These are phyloP conservation scores for Kuschelorhynchus macadamiae DNA, from an alignment of 2,888 invertebrate species.

Conservation along the genomic window DNA sequence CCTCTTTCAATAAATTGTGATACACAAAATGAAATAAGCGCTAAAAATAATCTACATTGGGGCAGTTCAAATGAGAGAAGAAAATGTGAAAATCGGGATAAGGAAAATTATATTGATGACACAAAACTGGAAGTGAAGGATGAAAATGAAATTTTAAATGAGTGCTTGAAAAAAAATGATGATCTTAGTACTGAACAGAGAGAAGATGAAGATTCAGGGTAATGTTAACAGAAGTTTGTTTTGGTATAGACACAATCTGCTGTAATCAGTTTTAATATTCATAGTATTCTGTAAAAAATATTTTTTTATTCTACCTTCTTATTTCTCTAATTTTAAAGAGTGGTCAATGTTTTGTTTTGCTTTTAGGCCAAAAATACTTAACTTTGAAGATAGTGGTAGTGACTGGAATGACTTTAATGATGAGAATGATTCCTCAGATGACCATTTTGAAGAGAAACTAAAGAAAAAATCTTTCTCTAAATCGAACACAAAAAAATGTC, in stretches of 20 bases:
- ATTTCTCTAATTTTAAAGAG: no score
- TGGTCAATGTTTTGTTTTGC: neutral
- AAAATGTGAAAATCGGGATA: no score
- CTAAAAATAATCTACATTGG: neutral
- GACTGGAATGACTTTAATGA: slow-evolving; percentile 26
- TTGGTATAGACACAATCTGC: no score
- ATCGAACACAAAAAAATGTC: neutral
- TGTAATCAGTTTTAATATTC: no score
- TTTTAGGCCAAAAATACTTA: slow-evolving; percentile 7
- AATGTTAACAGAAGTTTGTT: no score
- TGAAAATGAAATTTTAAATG: slow-evolving; percentile 1
- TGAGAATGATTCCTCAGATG: neutral
- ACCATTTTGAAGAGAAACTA: neutral
- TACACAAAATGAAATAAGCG: neutral
- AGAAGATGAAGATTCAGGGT: neutral
- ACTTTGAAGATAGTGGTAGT: slow-evolving; percentile 26
- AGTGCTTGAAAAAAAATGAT: slow-evolving; percentile 11
- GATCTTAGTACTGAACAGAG: slow-evolving; percentile 3
- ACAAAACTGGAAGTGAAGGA: slow-evolving; percentile 3
- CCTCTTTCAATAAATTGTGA: slow-evolving; percentile 16
- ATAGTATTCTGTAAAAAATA: no score
- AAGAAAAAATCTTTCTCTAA: neutral
- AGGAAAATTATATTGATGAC: neutral
- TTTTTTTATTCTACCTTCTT: no score
- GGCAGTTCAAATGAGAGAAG: no score